phyloP scores from a whole-genome alignment of 2,888 invertebrate genomes.

The Antitype chi region DNA sequence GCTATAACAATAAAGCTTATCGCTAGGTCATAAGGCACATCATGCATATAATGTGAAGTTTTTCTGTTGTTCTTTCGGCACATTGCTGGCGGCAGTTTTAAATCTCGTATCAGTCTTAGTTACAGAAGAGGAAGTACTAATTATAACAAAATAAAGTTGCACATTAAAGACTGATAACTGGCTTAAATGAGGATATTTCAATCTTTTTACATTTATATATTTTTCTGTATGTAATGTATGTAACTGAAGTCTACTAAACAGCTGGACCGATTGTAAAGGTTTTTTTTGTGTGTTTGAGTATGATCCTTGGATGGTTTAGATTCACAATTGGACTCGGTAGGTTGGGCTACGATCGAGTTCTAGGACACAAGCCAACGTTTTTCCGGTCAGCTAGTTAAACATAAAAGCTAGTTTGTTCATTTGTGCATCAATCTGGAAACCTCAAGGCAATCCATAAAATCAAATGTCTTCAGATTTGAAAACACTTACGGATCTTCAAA shows the following conservation, averaged over 20 bases:
- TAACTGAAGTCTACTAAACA: too few relatives aligned
- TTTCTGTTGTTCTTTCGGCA: not conserved
- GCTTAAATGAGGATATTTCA: not conserved
- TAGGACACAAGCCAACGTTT: too few relatives aligned
- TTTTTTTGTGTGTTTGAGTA: too few relatives aligned
- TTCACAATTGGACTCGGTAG: too few relatives aligned
- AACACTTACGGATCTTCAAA: slow-evolving; percentile 92
- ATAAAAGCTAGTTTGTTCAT: not conserved
- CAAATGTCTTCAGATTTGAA: not conserved
- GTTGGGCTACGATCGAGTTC: too few relatives aligned
- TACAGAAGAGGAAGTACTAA: not conserved
- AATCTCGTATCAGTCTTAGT: too few relatives aligned
- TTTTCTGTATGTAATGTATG: too few relatives aligned
- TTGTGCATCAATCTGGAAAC: not conserved
- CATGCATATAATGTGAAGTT: not conserved
- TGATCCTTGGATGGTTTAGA: too few relatives aligned
- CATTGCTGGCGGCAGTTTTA: not conserved
- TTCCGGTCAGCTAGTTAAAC: too few relatives aligned
- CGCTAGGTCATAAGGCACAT: not conserved
- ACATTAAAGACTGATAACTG: not conserved
- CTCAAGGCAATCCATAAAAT: not conserved
- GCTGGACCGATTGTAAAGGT: too few relatives aligned
- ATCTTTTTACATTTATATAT: too few relatives aligned
- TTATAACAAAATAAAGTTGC: not conserved
- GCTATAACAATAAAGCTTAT: slow-evolving; percentile 70